phyloP scores from a whole-genome alignment of 30 jellyfish, hydroid and myxozoan genomes.

The Turritopsis rubra region DNA sequence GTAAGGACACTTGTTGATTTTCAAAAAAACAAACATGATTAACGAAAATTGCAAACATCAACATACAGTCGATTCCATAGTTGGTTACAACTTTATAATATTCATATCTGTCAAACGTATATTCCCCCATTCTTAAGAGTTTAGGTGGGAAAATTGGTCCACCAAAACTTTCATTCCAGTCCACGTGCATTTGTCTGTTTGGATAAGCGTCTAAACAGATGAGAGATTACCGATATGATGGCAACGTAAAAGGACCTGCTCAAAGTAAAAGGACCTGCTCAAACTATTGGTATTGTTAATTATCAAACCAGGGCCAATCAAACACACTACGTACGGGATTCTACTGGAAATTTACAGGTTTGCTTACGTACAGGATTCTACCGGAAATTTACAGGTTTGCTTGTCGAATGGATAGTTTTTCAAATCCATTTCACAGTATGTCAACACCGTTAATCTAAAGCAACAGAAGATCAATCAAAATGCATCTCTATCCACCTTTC shows the following conservation, averaged over 20 bases:
- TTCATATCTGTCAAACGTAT: conserved; percentile 20
- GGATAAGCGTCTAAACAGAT: conserved; percentile 42
- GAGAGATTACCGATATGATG: neutral
- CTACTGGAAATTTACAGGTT: conserved; percentile 51
- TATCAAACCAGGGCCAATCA: neutral
- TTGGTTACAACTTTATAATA: conserved; percentile 7
- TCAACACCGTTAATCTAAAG: conserved; percentile 56
- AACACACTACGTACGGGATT: neutral
- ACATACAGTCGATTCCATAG: neutral
- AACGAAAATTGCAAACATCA: neutral
- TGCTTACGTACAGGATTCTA: conserved; percentile 77
- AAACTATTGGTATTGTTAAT: neutral
- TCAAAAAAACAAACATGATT: neutral
- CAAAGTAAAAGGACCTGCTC: neutral
- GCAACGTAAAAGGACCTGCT: neutral
- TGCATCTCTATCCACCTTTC: too few species aligned
- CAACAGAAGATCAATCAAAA: too few species aligned
- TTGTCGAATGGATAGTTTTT: conserved; percentile 65
- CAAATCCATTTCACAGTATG: conserved; percentile 61
- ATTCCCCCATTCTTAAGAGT: conserved; percentile 26
- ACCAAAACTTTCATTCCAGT: conserved; percentile 34
- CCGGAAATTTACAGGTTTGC: conserved; percentile 58
- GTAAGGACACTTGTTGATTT: neutral
- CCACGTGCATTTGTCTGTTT: conserved; percentile 41
- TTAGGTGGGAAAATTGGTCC: conserved; percentile 47